Evolutionary conservation across 1,140 invertebrate genomes (phyloP), one percentile per base, ranked within the genome.

Genomic region (Bombyx mandarina): DNA sequence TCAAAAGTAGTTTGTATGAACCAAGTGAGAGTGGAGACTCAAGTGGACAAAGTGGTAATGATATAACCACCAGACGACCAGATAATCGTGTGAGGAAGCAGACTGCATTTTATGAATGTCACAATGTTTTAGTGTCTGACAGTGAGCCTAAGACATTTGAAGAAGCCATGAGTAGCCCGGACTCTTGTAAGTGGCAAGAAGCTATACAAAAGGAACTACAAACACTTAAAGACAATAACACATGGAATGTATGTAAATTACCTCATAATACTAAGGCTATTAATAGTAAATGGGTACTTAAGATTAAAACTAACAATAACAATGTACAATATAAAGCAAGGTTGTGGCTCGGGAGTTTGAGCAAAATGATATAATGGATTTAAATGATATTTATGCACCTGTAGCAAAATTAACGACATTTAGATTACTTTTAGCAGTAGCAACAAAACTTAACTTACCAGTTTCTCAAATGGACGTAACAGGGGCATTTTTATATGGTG

Each of bases 241-340:
- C 68, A 3, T 73, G 68, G 67, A 45, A 35, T 7, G 2, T 61
- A 22, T 64, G 65, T 65, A 50, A 65, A 10, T 8, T 45, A 65
- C 69, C 66, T 18, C 57, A 43, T 6, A 57, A 57, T 59, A 10
- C 45, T 12, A 71, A 73, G 8, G 50, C 49, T 45, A 49, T 76
- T 7, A 73, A 62, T 62, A 67, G 64, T 55, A 72, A 71, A 52
- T 71, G 73, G 73, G 69, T 76, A 9, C 73, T 73, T 62, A 76
- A 67, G 60, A 57, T 70, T n/a, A 75, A 75, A 56, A 45, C 50
- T 43, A 3, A 3, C 6, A 61, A 67, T 45, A 54, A 65, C 61
- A 26, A 12, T 26, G 54, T 53, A 9, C 56, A 69, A 54, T 73
- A 73, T 61, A 75, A 73, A 58, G 68, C 69, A 50, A 65, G 69